These are phyloP conservation scores for Peromyscus nudipes DNA, from an alignment of 2,797 vertebrate genomes.

Conservation along the genomic window DNA sequence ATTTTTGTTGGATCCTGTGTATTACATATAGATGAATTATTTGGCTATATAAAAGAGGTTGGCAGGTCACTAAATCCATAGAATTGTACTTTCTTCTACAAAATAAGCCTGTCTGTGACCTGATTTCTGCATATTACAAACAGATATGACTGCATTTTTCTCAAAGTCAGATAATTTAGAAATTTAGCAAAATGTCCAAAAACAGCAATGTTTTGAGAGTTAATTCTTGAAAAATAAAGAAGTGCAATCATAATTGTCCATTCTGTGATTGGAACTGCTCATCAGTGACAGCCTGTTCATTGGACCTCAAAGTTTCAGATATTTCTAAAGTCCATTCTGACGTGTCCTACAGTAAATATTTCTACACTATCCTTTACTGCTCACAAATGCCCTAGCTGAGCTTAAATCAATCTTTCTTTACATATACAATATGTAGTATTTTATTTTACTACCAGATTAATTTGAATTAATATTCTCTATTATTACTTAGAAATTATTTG, in stretches of 20 bases:
- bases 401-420: background rate
- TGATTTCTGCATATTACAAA: constrained; percentile 24
- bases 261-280: background rate
- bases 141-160: background rate
- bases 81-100: background rate
- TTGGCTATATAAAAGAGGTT: background rate
- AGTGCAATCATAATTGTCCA: background rate
- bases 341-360: background rate
- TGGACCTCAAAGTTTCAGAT: background rate
- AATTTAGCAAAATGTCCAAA: background rate
- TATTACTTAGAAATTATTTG: constrained; percentile 8
- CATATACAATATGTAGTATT: background rate
- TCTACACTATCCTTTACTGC: background rate
- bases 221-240: background rate
- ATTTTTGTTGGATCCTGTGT: background rate
- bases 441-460: background rate
- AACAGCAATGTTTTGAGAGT: background rate
- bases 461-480: background rate
- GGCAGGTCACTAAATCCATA: background rate
- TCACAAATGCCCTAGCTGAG: background rate
- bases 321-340: background rate
- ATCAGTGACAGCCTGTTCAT: background rate
- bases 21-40: background rate
- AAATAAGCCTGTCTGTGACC: background rate
- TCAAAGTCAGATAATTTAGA: background rate